These are phyloP conservation scores for Amblyjoppa fuscipennis DNA, from an alignment of 2,888 invertebrate species.

Conservation along the genomic window DNA sequence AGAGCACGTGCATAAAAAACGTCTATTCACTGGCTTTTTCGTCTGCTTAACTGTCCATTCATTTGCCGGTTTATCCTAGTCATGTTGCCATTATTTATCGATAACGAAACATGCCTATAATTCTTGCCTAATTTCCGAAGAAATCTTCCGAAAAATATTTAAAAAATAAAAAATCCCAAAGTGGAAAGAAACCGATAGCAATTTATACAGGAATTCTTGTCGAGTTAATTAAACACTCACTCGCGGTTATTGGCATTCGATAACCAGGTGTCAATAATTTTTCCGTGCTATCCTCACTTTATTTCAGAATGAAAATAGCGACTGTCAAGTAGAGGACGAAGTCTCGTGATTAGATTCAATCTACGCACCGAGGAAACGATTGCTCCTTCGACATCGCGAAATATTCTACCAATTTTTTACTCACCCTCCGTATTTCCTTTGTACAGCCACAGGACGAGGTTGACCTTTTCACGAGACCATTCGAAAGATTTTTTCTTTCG, in stretches of 20 bases:
- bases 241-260: slow-evolving; percentile 20
- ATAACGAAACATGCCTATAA: no score
- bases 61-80: no score
- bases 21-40: no score
- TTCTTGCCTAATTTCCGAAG: no score
- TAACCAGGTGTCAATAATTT: slow-evolving; percentile 20
- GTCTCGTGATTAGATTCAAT: slow-evolving; percentile 31
- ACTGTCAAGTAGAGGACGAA: neutral
- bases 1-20: no score
- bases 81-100: no score
- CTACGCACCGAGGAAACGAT: neutral
- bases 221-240: slow-evolving; percentile 39
- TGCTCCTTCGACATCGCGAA: slow-evolving; percentile 1
- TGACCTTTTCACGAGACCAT: slow-evolving; percentile 5
- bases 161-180: neutral
- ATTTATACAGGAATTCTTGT: slow-evolving; percentile 24
- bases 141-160: neutral
- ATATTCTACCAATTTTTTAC: neutral
- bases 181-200: neutral
- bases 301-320: neutral
- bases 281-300: neutral
- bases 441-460: neutral
- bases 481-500: neutral
- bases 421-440: neutral
- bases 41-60: no score